Evolutionary conservation across 2,888 invertebrate species (phyloP).

Genomic region (Polia nebulosa): DNA sequence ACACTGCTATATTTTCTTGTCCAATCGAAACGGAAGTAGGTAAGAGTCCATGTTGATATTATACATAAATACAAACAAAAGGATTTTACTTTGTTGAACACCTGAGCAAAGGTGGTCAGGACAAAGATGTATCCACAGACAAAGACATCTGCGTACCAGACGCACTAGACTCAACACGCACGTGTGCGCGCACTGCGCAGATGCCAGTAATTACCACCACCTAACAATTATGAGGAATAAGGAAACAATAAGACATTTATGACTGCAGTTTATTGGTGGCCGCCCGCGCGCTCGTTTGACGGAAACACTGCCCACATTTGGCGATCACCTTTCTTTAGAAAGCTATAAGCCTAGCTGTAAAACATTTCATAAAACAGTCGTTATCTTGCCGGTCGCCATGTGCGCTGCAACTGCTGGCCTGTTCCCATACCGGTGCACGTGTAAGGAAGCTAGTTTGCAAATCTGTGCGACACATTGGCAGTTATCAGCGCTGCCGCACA

Average conservation of each 20-base stretch:
- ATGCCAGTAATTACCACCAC: slow-evolving; percentile 60
- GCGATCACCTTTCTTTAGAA: slow-evolving; percentile 88
- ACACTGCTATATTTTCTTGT: not conserved
- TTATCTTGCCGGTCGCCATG: slow-evolving; percentile 84
- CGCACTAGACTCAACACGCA: slow-evolving; percentile 36
- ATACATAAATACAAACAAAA: slow-evolving; percentile 23
- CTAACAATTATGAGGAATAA: slow-evolving; percentile 67
- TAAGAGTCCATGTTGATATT: too few species aligned
- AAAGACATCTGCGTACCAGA: slow-evolving; percentile 50
- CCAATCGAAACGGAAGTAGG: slow-evolving; percentile 10
- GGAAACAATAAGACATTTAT: slow-evolving; percentile 75
- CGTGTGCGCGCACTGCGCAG: slow-evolving; percentile 56
- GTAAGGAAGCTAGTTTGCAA: slow-evolving; percentile 84
- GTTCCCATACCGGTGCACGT: slow-evolving; percentile 84
- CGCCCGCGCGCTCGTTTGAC: slow-evolving; percentile 70
- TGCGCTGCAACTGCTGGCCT: slow-evolving; percentile 75
- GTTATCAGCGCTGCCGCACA: slow-evolving; percentile 73
- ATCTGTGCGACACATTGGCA: slow-evolving; percentile 87
- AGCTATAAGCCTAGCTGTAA: slow-evolving; percentile 84
- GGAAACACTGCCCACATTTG: slow-evolving; percentile 81
- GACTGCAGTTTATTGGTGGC: slow-evolving; percentile 57
- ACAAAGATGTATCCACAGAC: slow-evolving; percentile 41
- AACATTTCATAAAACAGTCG: slow-evolving; percentile 86
- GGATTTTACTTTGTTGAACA: slow-evolving; percentile 47
- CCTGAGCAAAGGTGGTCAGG: slow-evolving; percentile 37